Percentiles rank a stretch among this genome's conserved stretches.
These are phyloP conservation scores for Montipora cactus DNA, from an alignment of 64 coral and sea anemone genomes.

Conservation along the genomic window DNA sequence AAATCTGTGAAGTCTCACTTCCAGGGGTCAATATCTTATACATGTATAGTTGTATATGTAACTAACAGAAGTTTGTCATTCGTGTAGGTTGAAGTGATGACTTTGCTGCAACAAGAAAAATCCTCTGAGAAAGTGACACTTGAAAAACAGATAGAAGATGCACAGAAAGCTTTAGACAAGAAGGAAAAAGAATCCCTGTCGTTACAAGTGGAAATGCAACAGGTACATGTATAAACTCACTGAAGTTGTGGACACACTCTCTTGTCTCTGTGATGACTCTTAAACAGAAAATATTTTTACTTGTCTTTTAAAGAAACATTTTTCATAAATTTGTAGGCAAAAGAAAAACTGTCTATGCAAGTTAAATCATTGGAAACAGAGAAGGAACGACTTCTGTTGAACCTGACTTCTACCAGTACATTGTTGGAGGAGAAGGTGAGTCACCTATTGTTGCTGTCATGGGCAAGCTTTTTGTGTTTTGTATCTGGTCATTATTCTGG, in stretches of 20 bases:
- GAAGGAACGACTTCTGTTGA: constrained; percentile 29
- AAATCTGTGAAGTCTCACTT: no score
- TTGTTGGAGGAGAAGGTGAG: constrained; percentile 57
- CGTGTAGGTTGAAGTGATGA: constrained; percentile 48
- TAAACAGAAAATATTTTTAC: no score
- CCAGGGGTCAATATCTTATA: no score
- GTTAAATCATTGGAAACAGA: constrained; percentile 61
- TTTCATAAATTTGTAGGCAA: neutral
- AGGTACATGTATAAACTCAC: neutral
- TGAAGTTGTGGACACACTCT: neutral
- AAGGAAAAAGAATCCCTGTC: constrained; percentile 35
- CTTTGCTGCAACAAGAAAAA: constrained; percentile 51
- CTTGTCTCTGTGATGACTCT: neutral
- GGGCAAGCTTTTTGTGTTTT: neutral
- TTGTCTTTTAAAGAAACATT: neutral
- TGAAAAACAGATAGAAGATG: constrained; percentile 54
- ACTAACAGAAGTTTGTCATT: neutral
- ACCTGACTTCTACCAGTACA: constrained; percentile 30
- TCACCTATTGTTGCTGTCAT: neutral
- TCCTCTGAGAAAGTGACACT: constrained; percentile 14
- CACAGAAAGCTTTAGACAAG: constrained; percentile 10
- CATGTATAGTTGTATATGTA: no score
- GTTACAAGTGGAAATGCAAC: constrained; percentile 12
- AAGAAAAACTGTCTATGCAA: constrained; percentile 18
- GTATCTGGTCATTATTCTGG: neutral